Evolutionary conservation across 2,797 vertebrate species (phyloP).

Genomic region (Artibeus jamaicensis): DNA sequence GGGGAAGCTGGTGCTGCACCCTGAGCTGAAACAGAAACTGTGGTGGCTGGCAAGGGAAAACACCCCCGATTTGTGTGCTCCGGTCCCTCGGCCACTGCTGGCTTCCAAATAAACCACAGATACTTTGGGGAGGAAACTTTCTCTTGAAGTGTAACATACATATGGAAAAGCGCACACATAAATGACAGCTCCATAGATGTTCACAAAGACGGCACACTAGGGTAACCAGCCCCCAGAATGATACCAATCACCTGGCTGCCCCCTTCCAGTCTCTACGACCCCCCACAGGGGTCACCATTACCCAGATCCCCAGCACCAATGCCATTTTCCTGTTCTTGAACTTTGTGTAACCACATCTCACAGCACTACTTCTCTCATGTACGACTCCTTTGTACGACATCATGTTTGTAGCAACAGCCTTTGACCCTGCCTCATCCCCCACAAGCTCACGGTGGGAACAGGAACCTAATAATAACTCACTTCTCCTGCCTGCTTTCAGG

Average conservation of each 20-base stretch:
- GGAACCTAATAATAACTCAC: not conserved
- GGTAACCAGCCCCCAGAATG: not conserved
- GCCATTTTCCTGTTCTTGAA: not conserved
- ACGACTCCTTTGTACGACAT: not conserved
- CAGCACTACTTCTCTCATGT: not conserved
- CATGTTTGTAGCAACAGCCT: not conserved
- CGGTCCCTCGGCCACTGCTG: fast-evolving
- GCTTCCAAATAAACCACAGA: not conserved
- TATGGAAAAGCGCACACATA: not conserved
- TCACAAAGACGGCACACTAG: not conserved
- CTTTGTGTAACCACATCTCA: not conserved
- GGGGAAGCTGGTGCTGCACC: not conserved
- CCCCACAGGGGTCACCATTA: not conserved
- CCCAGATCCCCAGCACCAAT: not conserved
- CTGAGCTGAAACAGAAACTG: not conserved
- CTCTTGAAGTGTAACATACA: not conserved
- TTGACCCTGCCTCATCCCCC: not conserved
- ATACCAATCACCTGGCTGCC: fast-evolving
- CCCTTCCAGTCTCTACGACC: not conserved
- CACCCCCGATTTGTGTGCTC: not conserved
- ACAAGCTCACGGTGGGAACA: not conserved
- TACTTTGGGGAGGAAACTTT: not conserved
- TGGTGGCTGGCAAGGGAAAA: not conserved
- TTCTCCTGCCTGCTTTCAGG: not conserved
- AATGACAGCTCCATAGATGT: not conserved